phyloP scores from a whole-genome alignment of 2,797 vertebrate species.

The Malurus splendens region DNA sequence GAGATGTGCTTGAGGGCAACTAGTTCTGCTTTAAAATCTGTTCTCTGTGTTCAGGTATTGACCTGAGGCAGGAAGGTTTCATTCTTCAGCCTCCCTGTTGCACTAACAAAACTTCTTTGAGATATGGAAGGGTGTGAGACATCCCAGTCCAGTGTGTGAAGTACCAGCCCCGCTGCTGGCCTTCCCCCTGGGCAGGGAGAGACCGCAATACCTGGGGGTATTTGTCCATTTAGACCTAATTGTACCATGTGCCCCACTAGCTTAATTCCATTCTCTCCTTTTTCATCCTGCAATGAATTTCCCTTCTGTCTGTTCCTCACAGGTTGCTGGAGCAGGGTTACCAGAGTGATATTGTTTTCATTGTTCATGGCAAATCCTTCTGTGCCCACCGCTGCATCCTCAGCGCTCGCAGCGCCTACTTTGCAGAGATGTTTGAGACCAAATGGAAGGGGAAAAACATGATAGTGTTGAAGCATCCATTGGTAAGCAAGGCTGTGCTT shows the following conservation, averaged over 20 bases:
- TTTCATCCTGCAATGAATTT: background rate
- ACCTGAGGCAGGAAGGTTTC: background rate
- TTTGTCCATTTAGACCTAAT: background rate
- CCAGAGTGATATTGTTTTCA: constrained; percentile 86
- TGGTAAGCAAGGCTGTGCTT: constrained; percentile 75
- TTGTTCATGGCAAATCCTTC: constrained; percentile 90
- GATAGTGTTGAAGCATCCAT: constrained; percentile 89
- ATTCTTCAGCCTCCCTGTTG: background rate
- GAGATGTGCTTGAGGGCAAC: background rate
- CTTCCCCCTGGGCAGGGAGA: background rate
- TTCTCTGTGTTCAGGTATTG: background rate
- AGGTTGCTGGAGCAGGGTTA: constrained; percentile 92
- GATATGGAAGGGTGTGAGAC: background rate
- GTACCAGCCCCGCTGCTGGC: background rate
- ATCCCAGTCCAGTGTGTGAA: background rate
- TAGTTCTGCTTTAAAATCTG: background rate
- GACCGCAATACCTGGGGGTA: background rate
- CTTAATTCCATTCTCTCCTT: background rate
- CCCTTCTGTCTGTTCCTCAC: background rate
- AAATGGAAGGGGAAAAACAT: constrained; percentile 91
- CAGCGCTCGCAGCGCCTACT: constrained; percentile 88
- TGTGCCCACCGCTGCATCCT: constrained; percentile 89
- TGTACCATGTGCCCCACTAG: background rate
- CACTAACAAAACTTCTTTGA: background rate
- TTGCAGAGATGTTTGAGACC: constrained; percentile 90